Evolutionary conservation across 2,113 vertebrate genomes (phyloP).

Genomic region (Channa maculata): DNA sequence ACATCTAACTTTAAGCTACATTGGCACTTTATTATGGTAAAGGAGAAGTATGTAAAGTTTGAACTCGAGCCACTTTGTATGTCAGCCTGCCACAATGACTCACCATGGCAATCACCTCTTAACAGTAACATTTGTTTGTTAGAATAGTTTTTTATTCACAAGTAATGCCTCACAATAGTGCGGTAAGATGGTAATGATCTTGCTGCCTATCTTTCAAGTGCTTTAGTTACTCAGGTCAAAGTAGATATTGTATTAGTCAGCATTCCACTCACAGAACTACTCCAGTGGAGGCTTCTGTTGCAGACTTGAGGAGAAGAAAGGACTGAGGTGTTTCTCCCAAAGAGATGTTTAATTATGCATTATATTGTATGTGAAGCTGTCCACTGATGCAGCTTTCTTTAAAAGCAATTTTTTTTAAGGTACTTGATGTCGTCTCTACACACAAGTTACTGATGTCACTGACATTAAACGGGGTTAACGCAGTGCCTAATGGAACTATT

Average conservation of each 20-base stretch:
- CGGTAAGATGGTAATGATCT: constrained; percentile 25
- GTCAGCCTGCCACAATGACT: constrained; percentile 32
- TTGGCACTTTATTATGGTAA: constrained; percentile 46
- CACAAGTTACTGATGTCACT: constrained; percentile 63
- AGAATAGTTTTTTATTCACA: constrained; percentile 52
- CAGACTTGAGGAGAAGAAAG: constrained; percentile 7
- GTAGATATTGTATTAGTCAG: constrained; percentile 53
- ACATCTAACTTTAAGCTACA: constrained; percentile 7
- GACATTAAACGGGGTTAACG: constrained; percentile 40
- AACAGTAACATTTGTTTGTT: constrained; percentile 28
- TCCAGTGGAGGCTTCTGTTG: constrained; percentile 36
- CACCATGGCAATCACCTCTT: constrained; percentile 27
- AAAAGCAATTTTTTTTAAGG: constrained; percentile 29
- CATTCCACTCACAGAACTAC: constrained; percentile 64
- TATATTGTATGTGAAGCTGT: constrained; percentile 29
- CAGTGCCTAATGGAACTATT: constrained; percentile 76
- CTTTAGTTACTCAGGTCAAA: constrained; percentile 81
- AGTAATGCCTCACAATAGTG: constrained; percentile 56
- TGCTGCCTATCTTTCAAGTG: constrained; percentile 68
- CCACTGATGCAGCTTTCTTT: constrained; percentile 32
- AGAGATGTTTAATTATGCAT: constrained; percentile 40
- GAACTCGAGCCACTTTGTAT: constrained; percentile 34
- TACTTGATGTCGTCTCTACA: constrained; percentile 26
- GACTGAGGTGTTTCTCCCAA: constrained; percentile 37
- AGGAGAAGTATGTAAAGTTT: constrained; percentile 9